Base-by-base conservation (phyloP, 2,888 invertebrate species). In the Ectemnius cavifrons region DNA sequence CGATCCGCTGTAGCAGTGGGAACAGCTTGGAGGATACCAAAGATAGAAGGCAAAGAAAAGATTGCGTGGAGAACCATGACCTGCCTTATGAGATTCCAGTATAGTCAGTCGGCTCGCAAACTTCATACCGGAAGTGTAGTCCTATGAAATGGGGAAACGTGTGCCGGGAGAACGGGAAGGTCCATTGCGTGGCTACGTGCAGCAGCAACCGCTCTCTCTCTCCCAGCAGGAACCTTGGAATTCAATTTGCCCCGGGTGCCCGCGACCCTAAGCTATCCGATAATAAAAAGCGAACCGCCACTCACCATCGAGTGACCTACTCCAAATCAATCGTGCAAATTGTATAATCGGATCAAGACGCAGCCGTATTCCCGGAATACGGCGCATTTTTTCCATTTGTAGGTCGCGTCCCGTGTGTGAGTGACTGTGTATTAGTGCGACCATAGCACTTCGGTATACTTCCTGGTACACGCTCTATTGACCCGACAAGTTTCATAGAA, bases 41-140 rank as follows among this genome's bases (percentile, higher is more conserved):
- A 81, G 75, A 81, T 82, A 78, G 37, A 37, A 37, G 37, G 37
- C 37, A 37, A 37, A 37, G 52, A 72, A 73, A 68, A 63, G 61
- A 67, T 49, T 66, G 59, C 8, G 46, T 69, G 62, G 67, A 27
- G 59, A 75, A 75, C 75, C 77, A 63, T 79, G 82, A 81, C 73
- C 79, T 71, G 68, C 73, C 77, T 65, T 46, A 1, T 8, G 8
- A 3, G 23, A 23, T 23, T 23, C 23, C 37, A 37, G 5, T 37
- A 4, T 37, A 37, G 8, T 37, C 37, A 23, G 8, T 11, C 37
- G 37, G 11, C 37, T 37, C 1, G 37, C 37, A 37, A 37, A 37
- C 37, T 37, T 37, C 37, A 37, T 37, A 8, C 37, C 37, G 37
- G 37, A 37, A 37, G 37, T 37, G 37, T 37, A 6, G 8, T 11